phyloP scores from a whole-genome alignment of 2,888 invertebrate species.

The Mamestra brassicae region DNA sequence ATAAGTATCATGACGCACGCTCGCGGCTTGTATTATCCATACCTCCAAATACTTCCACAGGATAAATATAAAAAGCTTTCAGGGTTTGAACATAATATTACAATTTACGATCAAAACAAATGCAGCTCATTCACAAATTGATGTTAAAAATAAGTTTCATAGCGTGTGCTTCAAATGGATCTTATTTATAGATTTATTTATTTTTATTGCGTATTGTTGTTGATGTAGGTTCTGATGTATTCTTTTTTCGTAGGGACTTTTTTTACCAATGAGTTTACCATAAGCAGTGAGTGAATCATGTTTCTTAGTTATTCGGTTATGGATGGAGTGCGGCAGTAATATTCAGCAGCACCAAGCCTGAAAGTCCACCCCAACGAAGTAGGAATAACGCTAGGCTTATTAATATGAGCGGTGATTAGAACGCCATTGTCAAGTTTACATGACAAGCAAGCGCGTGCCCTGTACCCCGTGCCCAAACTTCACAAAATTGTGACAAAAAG shows the following conservation, averaged over 20 bases:
- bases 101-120: constrained; percentile 67
- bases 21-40: not conserved
- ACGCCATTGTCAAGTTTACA: no score
- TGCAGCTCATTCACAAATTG: constrained; percentile 67
- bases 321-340: no score
- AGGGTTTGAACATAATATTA: constrained; percentile 60
- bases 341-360: no score
- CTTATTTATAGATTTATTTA: constrained; percentile 62
- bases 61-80: constrained; percentile 66
- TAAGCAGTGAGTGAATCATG: not conserved
- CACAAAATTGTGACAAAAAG: no score
- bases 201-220: constrained; percentile 28
- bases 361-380: no score
- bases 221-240: constrained; percentile 27
- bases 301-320: not conserved
- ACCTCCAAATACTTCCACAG: constrained; percentile 17
- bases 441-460: no score
- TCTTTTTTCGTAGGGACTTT: not conserved
- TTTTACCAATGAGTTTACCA: not conserved
- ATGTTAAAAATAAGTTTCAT: constrained; percentile 61
- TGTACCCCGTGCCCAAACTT: no score
- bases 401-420: no score
- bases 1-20: not conserved
- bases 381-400: no score
- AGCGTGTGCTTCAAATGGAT: constrained; percentile 60